Percentiles rank a stretch among this genome's conserved stretches.
phyloP scores from a whole-genome alignment of 2,113 vertebrate genomes.

The Heloderma charlesbogerti region DNA sequence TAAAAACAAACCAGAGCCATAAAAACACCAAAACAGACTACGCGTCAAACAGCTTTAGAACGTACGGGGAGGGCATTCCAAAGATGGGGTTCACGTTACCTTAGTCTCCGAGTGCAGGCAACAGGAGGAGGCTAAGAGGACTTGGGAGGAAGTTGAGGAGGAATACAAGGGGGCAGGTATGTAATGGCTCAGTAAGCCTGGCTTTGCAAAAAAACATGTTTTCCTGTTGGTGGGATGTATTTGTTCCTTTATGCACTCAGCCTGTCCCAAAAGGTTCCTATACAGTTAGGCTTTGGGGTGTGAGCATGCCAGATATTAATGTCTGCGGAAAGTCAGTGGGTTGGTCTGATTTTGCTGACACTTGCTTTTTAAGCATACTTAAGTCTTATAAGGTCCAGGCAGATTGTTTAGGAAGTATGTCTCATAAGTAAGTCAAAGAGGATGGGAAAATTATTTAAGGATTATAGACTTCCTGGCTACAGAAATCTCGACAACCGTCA shows the following conservation, averaged over 20 bases:
- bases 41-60: neutral
- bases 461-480: conserved; percentile 61
- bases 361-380: conserved; percentile 44
- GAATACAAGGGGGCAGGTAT: neutral
- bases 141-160: neutral
- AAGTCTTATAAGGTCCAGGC: conserved; percentile 46
- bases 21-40: neutral
- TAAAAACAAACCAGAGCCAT: neutral
- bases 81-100: neutral
- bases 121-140: neutral
- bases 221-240: neutral
- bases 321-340: neutral
- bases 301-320: conserved; percentile 20
- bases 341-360: conserved; percentile 22
- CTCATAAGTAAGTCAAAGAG: conserved; percentile 38
- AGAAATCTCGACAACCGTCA: conserved; percentile 54
- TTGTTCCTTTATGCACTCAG: neutral
- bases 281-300: conserved; percentile 32
- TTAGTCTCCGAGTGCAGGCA: neutral
- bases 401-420: conserved; percentile 38
- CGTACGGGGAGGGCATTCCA: neutral
- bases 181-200: neutral
- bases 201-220: neutral
- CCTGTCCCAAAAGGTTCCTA: neutral
- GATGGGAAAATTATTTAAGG: conserved; percentile 28